Evolutionary conservation across 1,140 invertebrate species (phyloP), one percentile per base, ranked within the genome.

Genomic region (Temnothorax nylanderi): DNA sequence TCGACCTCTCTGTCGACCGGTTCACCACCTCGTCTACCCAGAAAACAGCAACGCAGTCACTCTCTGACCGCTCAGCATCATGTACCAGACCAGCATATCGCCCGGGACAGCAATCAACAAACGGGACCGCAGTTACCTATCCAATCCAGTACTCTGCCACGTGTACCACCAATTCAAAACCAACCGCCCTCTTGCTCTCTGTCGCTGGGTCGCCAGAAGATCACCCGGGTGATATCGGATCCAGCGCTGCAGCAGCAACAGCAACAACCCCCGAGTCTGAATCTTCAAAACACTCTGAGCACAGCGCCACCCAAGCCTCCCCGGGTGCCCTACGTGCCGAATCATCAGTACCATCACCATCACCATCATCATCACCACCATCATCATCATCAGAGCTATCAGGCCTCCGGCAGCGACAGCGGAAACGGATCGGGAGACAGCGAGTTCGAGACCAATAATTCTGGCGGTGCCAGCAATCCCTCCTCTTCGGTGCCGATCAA

Each of bases 391-490:
- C 92, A 90, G 51, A 94, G 93, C 0, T 98, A 98, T 90, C 97
- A 98, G 85, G 97, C 97, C 1, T 98, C 97, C 62, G 98, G 98
- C 1, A 98, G 98, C 0, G 98, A 98, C 95, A 98, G 98, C 11
- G 98, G 98, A 2, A 98, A 98, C 90, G 98, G 98, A 0, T 98
- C 98, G 0, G 98, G 98, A 0, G 98, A 98, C 93, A 95, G 95
- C 32, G 95, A 95, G 62, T 95, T 95, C 72, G 94, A 95, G 77
- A 91, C 91, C 1, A 95, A 94, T 64, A 94, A 95, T 85, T 95
- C 94, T 0, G 94, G 94, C 1, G 92, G 93, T 6, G 92, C 92
- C 1, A 93, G 91, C 6, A 94, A 92, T 58, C 89, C 90, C 0
- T 90, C 93, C 0, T 88, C 92, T 1, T 92, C 91, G 0, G 84